Evolutionary conservation across 1,140 invertebrate genomes (phyloP), one percentile per base, ranked within the genome.

Genomic region (Myzus persicae): DNA sequence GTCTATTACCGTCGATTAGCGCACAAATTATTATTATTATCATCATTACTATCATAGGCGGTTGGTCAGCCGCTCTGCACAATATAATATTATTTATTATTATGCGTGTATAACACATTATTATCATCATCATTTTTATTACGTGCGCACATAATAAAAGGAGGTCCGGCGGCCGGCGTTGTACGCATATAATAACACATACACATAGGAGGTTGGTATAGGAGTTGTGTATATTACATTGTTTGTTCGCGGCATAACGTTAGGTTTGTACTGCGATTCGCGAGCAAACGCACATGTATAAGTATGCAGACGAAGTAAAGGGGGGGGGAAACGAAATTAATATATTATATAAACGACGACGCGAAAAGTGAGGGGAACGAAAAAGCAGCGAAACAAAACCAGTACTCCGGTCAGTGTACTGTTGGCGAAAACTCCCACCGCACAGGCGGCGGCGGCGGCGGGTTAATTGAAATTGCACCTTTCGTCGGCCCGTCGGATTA

Each of bases 391-490:
- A 44, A 91, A 91, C 89, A 67, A 76, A 81, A 84, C 67, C 36
- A 42, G 42, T 44, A 81, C 76, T 85, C 31, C 81, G 91, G 81
- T 84, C 91, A 48, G 91, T 84, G 76, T 48, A 46, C 91, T 38
- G 42, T 91, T 81, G 42, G 81, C 81, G 36, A 93, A 93, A 93
- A 84, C 91, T 93, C 81, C 91, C 46, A 54, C 44, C 81, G 36
- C 36, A 54, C 22, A 18, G 42, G 26, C 48, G 48, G 46, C 59
- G 59, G 87, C 59, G 59, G 88, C 44, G 44, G 76, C 48, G 36
- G 91, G 46, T 93, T 93, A 51, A 93, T 93, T 93, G 91, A 93
- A 93, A 93, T 93, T 93, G 91, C 81, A 93, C 46, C 91, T 93
- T 93, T 93, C 91, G 91, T 93, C 90, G 67, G 67, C 59, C 76